These are phyloP conservation scores for Pediacus dermestoides DNA, from an alignment of 2,888 invertebrate genomes.

Conservation along the genomic window DNA sequence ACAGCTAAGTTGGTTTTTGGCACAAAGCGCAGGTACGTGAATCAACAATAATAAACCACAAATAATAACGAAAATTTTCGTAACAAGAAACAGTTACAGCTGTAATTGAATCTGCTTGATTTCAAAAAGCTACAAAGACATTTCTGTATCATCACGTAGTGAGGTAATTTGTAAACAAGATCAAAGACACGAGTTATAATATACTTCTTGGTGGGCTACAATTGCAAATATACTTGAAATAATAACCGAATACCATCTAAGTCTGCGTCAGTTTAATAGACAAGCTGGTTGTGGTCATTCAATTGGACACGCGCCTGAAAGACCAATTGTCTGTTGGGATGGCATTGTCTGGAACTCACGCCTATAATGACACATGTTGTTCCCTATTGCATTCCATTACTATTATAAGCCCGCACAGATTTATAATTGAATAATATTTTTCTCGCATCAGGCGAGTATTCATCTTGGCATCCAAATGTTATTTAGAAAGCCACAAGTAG, in stretches of 20 bases:
- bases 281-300: constrained; percentile 32
- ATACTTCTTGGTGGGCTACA: constrained; percentile 19
- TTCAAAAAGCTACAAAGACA: not conserved
- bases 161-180: constrained; percentile 14
- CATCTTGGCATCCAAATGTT: not conserved
- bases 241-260: constrained; percentile 17
- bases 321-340: constrained; percentile 22
- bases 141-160: constrained; percentile 12
- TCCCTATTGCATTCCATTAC: constrained; percentile 21
- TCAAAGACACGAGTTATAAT: constrained; percentile 6
- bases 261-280: constrained; percentile 22
- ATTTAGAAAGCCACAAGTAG: constrained; percentile 6
- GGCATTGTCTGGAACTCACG: constrained; percentile 23
- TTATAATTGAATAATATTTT: constrained; percentile 22
- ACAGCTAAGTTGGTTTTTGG: no score
- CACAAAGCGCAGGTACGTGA: no score
- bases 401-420: constrained; percentile 16
- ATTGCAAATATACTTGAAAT: constrained; percentile 20
- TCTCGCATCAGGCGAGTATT: constrained; percentile 14
- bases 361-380: constrained; percentile 12
- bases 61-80: not conserved
- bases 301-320: constrained; percentile 36
- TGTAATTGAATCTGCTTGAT: constrained; percentile 4
- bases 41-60: constrained; percentile 1
- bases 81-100: constrained; percentile 6